Evolutionary conservation across 2,797 vertebrate genomes (phyloP), one percentile per base, ranked within the genome.

Genomic region (Myotis daubentonii): DNA sequence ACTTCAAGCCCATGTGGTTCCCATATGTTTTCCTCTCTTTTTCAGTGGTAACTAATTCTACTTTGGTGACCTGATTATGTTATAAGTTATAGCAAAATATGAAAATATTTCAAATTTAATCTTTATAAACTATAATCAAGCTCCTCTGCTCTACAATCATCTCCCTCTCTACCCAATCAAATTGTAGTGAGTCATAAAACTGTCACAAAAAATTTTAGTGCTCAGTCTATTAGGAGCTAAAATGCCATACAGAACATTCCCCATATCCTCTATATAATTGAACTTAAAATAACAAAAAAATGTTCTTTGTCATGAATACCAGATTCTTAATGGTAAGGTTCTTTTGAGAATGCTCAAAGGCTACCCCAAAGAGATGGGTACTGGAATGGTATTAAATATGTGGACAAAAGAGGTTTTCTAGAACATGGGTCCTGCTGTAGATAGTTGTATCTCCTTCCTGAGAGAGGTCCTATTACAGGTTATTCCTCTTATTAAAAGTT

Each of bases 231-330:
- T 70, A 87, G 75, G 44, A 30, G 5, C 15, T 91, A 78, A 70
- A 68, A 55, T 87, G 20, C 25, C 87, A 22, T 49, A 41, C 1
- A 89, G 23, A 92, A 78, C 2, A 47, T n/a, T 7, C 28, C 28
- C 17, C 30, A 49, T 68, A 71, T 60, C 25, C 49, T 60, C 66
- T 85, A 55, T 92, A 6, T 89, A 87, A 68, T 53, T 83, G 19
- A 84, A 38, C 47, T 94, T 92, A 74, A 91, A 93, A 62, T 72
- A 95, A 89, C 51, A 91, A 82, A 25, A 79, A 55, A 22, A 79
- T 87, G 75, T 53, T 74, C 60, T 79, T 93, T 90, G 41, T 8
- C 20, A 76, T 11, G 11, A 90, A 76, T 68, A 28, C 6, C 70
- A 93, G 28, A 85, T 76, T 3, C 87, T 47, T 96, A 75, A 49